Percentiles rank a stretch among this genome's conserved stretches.
Conservation (phyloP, 2,888 invertebrate genomes). For the Polyommatus iphigenia region DNA sequence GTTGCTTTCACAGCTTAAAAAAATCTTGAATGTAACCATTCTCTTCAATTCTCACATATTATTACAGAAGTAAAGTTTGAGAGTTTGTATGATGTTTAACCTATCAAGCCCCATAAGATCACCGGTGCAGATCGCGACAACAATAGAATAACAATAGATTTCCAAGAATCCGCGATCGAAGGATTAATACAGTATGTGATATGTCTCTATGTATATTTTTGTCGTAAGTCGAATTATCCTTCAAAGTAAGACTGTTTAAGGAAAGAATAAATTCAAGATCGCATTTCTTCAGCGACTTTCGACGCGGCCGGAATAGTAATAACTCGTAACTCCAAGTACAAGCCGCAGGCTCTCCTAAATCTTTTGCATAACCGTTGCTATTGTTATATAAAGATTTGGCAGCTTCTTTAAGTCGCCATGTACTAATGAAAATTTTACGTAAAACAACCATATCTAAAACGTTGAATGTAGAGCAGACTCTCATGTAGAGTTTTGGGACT, state of each 20-base stretch:
- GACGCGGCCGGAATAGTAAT: not conserved
- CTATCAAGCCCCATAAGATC: too few species aligned
- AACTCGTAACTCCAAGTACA: conserved; percentile 5
- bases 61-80: not conserved
- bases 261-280: conserved; percentile 9
- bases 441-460: not conserved
- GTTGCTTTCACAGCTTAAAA: not conserved
- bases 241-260: conserved; percentile 4
- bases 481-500: not conserved
- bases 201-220: not conserved
- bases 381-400: not conserved
- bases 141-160: too few species aligned
- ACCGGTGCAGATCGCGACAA: too few species aligned
- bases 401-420: not conserved
- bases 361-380: conserved; percentile 10
- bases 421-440: not conserved
- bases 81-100: not conserved
- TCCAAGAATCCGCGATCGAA: too few species aligned
- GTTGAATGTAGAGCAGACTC: not conserved
- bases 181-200: not conserved
- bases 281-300: not conserved
- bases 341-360: conserved; percentile 10
- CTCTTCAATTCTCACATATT: not conserved
- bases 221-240: not conserved
- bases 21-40: not conserved